Evolutionary conservation across 2,888 invertebrate species (phyloP).

Genomic region (Drosophila falleni): DNA sequence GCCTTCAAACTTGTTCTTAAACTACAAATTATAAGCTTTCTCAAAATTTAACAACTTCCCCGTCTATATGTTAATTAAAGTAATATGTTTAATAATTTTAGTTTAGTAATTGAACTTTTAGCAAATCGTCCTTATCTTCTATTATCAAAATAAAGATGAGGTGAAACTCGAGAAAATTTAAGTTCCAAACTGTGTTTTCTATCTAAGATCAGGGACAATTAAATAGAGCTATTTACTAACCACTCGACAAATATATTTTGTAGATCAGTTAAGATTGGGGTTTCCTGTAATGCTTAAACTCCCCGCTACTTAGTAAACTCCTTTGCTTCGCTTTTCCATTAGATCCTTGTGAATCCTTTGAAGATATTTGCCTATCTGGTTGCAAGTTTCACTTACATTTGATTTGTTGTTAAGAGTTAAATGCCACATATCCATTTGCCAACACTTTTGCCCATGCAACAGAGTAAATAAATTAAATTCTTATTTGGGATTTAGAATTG

Average conservation of each 20-base stretch:
- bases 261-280: constrained; percentile 1
- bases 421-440: constrained; percentile 67
- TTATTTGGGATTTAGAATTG: constrained; percentile 41
- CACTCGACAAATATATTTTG: constrained; percentile 1
- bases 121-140: no score
- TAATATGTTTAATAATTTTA: no score
- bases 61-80: no score
- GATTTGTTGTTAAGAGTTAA: constrained; percentile 67
- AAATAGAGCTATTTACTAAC: neutral
- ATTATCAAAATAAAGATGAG: no score
- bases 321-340: neutral
- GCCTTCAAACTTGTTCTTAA: no score
- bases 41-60: no score
- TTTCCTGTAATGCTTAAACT: neutral
- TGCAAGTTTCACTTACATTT: constrained; percentile 59
- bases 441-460: constrained; percentile 36
- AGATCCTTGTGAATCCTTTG: neutral
- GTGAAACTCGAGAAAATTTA: no score
- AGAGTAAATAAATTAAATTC: constrained; percentile 77
- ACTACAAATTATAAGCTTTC: no score
- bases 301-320: neutral
- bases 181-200: neutral
- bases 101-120: no score
- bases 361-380: constrained; percentile 14
- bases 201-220: neutral